Evolutionary conservation across 2,888 invertebrate genomes (phyloP).

Genomic region (Plutella xylostella): DNA sequence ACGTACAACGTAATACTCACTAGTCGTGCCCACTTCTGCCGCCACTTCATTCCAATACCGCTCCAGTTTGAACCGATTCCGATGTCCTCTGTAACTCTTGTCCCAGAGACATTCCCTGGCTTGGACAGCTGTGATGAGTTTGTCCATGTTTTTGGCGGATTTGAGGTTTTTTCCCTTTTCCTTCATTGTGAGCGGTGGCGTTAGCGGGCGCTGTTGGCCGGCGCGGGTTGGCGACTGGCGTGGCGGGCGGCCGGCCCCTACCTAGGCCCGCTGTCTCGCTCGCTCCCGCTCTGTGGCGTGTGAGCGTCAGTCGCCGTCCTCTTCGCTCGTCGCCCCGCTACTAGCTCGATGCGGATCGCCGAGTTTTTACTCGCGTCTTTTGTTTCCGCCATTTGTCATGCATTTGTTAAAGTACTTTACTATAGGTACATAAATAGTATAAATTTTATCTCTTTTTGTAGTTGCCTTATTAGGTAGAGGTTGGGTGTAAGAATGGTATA

Average conservation of each 20-base stretch:
- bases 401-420: no score
- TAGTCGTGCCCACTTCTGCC: constrained; percentile 53
- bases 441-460: no score
- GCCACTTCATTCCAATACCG: constrained; percentile 64
- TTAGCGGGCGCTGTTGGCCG: constrained; percentile 31
- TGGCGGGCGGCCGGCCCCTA: background rate
- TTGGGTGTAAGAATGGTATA: no score
- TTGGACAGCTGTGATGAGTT: constrained; percentile 59
- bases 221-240: background rate
- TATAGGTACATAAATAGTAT: no score
- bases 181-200: constrained; percentile 42
- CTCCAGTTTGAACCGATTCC: constrained; percentile 58
- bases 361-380: no score
- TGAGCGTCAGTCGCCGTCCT: background rate
- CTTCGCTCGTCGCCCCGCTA: constrained; percentile 17
- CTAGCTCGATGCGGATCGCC: no score
- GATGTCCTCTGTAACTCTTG: constrained; percentile 53
- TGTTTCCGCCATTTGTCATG: no score
- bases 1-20: constrained; percentile 38
- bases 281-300: background rate
- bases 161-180: constrained; percentile 41
- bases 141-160: constrained; percentile 52
- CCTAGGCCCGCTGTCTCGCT: constrained; percentile 19
- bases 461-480: no score
- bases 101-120: constrained; percentile 62